Conservation (phyloP, 2,888 invertebrate genomes). For the Crocallis elinguaria region DNA sequence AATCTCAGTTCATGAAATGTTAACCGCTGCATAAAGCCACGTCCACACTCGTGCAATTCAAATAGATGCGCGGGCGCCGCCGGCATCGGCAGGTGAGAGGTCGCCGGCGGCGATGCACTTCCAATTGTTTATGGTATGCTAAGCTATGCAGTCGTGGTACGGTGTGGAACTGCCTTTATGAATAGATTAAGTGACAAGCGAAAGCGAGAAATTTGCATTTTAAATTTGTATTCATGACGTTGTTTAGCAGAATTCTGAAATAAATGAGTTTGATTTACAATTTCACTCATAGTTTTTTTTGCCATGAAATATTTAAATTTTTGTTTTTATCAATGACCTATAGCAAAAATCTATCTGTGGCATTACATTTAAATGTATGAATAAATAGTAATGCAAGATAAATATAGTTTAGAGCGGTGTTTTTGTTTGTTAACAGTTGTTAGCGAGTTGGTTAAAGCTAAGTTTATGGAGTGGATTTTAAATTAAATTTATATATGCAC, state of each 20-base stretch:
- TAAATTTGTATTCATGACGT: background rate
- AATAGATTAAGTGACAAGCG: slow-evolving; percentile 32
- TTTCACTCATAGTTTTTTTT: too few species aligned
- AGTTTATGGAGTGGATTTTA: too few species aligned
- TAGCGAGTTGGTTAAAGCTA: too few species aligned
- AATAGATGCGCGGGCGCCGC: slow-evolving; percentile 65
- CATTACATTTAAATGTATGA: too few species aligned
- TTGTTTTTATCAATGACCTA: too few species aligned
- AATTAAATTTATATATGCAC: too few species aligned
- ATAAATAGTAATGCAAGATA: too few species aligned
- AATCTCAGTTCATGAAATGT: slow-evolving; percentile 75
- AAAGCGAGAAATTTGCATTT: slow-evolving; percentile 32
- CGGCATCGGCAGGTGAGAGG: slow-evolving; percentile 57
- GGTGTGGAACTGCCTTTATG: slow-evolving; percentile 50
- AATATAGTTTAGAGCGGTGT: too few species aligned
- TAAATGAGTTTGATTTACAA: background rate
- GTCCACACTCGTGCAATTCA: slow-evolving; percentile 60
- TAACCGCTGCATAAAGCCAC: slow-evolving; percentile 60
- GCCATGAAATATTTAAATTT: too few species aligned
- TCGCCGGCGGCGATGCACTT: slow-evolving; percentile 59
- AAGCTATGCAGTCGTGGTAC: slow-evolving; percentile 54
- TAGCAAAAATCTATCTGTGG: too few species aligned
- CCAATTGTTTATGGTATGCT: slow-evolving; percentile 61
- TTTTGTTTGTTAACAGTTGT: too few species aligned
- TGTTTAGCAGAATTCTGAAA: too few species aligned